Evolutionary conservation across 2,797 vertebrate genomes (phyloP).

Genomic region (Girardinus metallicus): DNA sequence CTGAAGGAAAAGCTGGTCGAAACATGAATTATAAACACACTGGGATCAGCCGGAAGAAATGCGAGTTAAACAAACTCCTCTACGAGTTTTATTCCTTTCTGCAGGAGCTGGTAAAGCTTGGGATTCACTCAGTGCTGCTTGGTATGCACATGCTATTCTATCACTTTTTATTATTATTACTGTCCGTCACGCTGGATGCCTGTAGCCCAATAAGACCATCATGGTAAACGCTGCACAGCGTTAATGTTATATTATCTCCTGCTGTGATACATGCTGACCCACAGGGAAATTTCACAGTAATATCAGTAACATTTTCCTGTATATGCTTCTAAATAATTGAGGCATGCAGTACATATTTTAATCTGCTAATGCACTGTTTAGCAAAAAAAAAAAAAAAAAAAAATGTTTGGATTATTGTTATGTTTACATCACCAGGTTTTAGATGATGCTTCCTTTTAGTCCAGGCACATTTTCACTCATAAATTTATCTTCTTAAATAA

Average conservation of each 20-base stretch:
- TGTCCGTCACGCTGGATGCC: constrained; percentile 58
- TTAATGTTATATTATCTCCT: constrained; percentile 62
- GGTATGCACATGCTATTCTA: constrained; percentile 47
- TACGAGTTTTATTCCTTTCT: constrained; percentile 6
- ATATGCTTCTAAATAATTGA: constrained; percentile 56
- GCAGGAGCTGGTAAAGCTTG: neutral
- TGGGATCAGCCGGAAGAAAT: constrained; percentile 50
- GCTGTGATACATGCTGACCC: constrained; percentile 36
- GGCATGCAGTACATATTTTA: constrained; percentile 54
- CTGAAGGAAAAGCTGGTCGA: constrained; percentile 49
- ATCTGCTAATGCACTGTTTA: constrained; percentile 26
- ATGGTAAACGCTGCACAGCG: constrained; percentile 56
- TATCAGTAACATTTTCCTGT: constrained; percentile 46
- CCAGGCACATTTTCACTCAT: neutral
- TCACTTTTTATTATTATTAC: constrained; percentile 21
- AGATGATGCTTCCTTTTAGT: neutral
- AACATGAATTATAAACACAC: constrained; percentile 64
- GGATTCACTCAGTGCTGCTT: constrained; percentile 37
- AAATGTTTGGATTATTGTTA: constrained; percentile 50
- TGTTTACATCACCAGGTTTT: constrained; percentile 19
- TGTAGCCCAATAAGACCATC: constrained; percentile 46
- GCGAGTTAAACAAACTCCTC: constrained; percentile 36
- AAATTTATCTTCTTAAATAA: neutral
- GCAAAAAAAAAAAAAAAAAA: constrained; percentile 31
- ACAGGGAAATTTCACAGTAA: constrained; percentile 42